These are phyloP conservation scores for Halocynthia aurantium DNA, from an alignment of 23 tunicate species.

Conservation along the genomic window DNA sequence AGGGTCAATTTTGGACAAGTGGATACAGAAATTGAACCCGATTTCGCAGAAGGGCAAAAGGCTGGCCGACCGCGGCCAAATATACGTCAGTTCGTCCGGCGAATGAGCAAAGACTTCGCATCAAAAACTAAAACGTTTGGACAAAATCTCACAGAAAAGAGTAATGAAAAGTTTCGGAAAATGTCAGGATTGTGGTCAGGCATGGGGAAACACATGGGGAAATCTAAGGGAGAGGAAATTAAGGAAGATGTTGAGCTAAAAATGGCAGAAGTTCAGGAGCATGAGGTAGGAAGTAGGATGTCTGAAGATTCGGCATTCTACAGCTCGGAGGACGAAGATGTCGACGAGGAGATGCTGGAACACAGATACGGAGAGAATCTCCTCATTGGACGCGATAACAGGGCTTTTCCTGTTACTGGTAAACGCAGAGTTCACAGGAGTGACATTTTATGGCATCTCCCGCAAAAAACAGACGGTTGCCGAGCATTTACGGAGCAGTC, in stretches of 20 bases:
- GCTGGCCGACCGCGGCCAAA: background rate
- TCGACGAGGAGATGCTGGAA: constrained; percentile 3
- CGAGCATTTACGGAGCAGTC: background rate
- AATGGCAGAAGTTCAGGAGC: background rate
- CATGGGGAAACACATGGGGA: background rate
- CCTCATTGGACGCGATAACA: background rate
- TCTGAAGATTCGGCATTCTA: constrained; percentile 1
- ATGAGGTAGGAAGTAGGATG: background rate
- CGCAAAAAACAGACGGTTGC: background rate
- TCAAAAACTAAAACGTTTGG: background rate
- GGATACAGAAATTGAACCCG: background rate
- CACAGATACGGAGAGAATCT: background rate
- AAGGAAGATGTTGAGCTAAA: background rate
- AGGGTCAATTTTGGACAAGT: background rate
- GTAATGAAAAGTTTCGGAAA: background rate
- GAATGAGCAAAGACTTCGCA: background rate
- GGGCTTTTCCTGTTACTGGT: background rate
- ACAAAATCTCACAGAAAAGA: background rate
- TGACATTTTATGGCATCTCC: constrained; percentile 8
- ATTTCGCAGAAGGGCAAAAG: background rate
- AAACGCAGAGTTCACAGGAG: constrained; percentile 3
- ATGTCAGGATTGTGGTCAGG: background rate
- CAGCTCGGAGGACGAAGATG: constrained; percentile 9
- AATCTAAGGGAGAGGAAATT: background rate
- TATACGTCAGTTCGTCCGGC: background rate